Base-by-base conservation (phyloP, 2,797 vertebrate genomes). In the Hirundo rustica region DNA sequence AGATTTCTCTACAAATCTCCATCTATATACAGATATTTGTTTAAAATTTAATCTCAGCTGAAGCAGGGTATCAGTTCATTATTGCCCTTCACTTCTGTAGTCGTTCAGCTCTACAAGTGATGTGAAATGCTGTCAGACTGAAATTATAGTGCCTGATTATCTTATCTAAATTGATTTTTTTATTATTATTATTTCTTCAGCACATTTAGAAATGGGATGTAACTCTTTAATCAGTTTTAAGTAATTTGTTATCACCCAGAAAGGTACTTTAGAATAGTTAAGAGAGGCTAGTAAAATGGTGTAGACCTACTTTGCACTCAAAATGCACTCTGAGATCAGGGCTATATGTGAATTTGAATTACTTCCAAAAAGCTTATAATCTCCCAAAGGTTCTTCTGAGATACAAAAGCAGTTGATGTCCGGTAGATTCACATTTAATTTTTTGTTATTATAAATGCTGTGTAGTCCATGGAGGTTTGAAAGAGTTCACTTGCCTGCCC, bases 21-120 rank as follows among this genome's bases (percentile, higher is more conserved):
- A 82, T 89, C 71, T 82, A 64, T 67, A 71, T 58, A 87, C 64
- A 89, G 64, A 55, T 88, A 93, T 86, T 91, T 93, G 38, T 95
- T 95, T 94, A 93, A 97, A 92, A 86, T 94, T 92, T 92, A 91
- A 90, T 93, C 70, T 94, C 42, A 50, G 76, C 74, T 75, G 85
- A 93, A 92, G 53, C 73, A 78, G 34, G 83, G 11, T 75, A 94
- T 89, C 70, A 50, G 77, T 84, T 94, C 71, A 90, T 88, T 86
- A 88, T 79, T 84, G 16, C 53, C 48, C 53, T 93, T 92, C 53
- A 76, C 53, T 94, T 81, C 36, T 81, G 66, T 27, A 92, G 76
- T 93, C 4, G 13, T 60, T 96, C 80, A 86, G 64, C 45, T 93
- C 82, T 86, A 75, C 55, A 88, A 86, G 76, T 50, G 71, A 91